phyloP scores from a whole-genome alignment of 2,113 vertebrate species.

The Oncorhynchus clarkii region DNA sequence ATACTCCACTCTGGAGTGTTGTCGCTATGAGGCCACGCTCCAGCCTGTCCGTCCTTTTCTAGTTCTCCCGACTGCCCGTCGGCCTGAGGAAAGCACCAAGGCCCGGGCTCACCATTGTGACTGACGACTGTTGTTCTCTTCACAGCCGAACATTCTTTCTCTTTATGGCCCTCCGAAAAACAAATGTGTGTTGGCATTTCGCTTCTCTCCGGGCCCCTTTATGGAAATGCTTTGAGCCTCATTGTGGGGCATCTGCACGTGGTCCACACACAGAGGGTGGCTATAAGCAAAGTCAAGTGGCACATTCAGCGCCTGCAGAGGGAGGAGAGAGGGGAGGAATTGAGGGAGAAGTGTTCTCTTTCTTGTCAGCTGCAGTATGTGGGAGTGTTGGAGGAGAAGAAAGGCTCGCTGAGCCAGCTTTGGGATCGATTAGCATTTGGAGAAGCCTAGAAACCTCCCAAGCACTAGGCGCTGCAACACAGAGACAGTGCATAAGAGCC shows the following conservation, averaged over 20 bases:
- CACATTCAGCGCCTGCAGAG: slow-evolving; percentile 47
- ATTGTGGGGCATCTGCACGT: slow-evolving; percentile 49
- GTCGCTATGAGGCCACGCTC: slow-evolving; percentile 46
- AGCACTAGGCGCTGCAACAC: slow-evolving; percentile 25
- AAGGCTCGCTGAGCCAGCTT: slow-evolving; percentile 63
- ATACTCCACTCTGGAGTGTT: slow-evolving; percentile 38
- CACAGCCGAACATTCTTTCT: slow-evolving; percentile 56
- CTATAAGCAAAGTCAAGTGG: slow-evolving; percentile 67
- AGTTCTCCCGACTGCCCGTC: slow-evolving; percentile 32
- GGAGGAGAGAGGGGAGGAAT: slow-evolving; percentile 5
- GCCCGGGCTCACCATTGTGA: slow-evolving; percentile 46
- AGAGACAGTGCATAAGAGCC: slow-evolving; percentile 33
- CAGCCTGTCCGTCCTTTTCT: slow-evolving; percentile 19
- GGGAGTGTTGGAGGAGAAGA: slow-evolving; percentile 67
- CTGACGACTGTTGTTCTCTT: slow-evolving; percentile 57
- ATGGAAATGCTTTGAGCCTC: slow-evolving; percentile 54
- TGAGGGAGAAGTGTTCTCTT: slow-evolving; percentile 54
- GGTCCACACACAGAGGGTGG: slow-evolving; percentile 55
- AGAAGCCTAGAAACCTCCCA: slow-evolving; percentile 66
- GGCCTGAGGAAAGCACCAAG: slow-evolving; percentile 43
- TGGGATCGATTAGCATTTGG: slow-evolving; percentile 75
- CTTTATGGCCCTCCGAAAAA: slow-evolving; percentile 56
- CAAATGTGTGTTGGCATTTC: slow-evolving; percentile 55
- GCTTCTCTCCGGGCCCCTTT: slow-evolving; percentile 66
- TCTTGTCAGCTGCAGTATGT: slow-evolving; percentile 59